Base-by-base conservation (phyloP, 1,140 invertebrate species). In the Drosophila pseudoananassae region DNA sequence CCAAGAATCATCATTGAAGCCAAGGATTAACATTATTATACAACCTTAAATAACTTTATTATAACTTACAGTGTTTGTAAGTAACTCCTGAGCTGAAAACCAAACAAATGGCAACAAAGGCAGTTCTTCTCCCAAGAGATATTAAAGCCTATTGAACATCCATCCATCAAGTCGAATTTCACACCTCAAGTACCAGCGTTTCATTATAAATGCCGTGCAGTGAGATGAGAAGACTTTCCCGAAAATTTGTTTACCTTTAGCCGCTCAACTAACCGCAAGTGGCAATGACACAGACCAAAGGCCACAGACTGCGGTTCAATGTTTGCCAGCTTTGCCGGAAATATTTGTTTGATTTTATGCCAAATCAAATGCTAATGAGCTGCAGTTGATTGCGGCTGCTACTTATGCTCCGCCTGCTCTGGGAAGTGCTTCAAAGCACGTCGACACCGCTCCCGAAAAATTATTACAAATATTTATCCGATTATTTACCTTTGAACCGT, bases 401-500 rank as follows among this genome's bases (percentile, higher is more conserved):
- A 47, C 31, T 58, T 14, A 47, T 52, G 57, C 36, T 73, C 43
- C 38, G 51, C 29, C 66, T 23, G 14, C 40, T 49, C 40, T 52
- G 33, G 27, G 23, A 49, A 56, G 64, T 65, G 58, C 60, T 56
- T 63, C 57, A 14, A 8, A 20, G 49, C 46, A 14, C 47, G 15
- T 29, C n/a, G 4, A 7, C 27, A 6, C 8, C 10, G 43, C 10
- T 57, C 43, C 55, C 36, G 43, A 58, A 52, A 56, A 66, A 56
- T 64, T 54, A 75, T 63, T 70, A 87, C 60, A 70, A 81, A 87
- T 87, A 82, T 75, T 65, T 73, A 74, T 85, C 46, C 72, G 77
- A 85, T 81, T 85, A 60, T 85, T 85, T 85, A 87, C 81, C 81
- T 87, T 85, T 85, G 81, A 87, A 78, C 82, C 36, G 49, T 46